Evolutionary conservation across 2,113 vertebrate genomes (phyloP), one percentile per base, ranked within the genome.

Genomic region (Condylura cristata): DNA sequence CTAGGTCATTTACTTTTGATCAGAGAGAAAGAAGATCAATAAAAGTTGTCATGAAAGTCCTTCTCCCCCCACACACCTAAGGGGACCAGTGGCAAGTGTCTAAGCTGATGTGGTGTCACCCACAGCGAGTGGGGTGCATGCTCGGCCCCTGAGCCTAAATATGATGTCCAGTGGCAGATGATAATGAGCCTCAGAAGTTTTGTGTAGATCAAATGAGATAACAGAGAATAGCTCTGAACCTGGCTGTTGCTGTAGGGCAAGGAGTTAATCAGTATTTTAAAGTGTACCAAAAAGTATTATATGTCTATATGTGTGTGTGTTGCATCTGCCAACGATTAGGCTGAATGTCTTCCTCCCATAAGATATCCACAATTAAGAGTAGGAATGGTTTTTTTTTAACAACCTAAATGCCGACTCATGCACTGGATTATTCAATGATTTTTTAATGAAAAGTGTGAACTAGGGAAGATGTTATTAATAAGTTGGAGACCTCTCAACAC

Each of bases 51-150:
- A 30, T 16, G 28, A 9, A 76, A 28, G 8, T 1, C 17, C 13
- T 5, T 4, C 8, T 10, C 1, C 22, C 63, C 8, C 8, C 4
- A 18, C 2, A 2, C 18, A 10, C 5, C 11, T 5, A 16, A 70
- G 26, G 32, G 46, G 53, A 14, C 24, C 20, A n/a, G 14, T 7
- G 26, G 32, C 14, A 53, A 37, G 37, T 12, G 32, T 46, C 68
- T 39, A 46, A 66, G 18, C 34, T 0, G 18, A 39, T 51, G 17
- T 11, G 2, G 39, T 66, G 72, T 53, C 1, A 44, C 30, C 34
- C 13, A 1, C 18, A 37, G 20, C 2, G 41, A 32, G 1, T 34
- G 16, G 6, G 13, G 1, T 30, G 11, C 1, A 1, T 0, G 39
- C 18, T 4, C 18, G 18, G 30, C 11, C 18, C 34, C 16, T 0